Conservation (phyloP, 1,140 invertebrate genomes). For the Antheraea pernyi region DNA sequence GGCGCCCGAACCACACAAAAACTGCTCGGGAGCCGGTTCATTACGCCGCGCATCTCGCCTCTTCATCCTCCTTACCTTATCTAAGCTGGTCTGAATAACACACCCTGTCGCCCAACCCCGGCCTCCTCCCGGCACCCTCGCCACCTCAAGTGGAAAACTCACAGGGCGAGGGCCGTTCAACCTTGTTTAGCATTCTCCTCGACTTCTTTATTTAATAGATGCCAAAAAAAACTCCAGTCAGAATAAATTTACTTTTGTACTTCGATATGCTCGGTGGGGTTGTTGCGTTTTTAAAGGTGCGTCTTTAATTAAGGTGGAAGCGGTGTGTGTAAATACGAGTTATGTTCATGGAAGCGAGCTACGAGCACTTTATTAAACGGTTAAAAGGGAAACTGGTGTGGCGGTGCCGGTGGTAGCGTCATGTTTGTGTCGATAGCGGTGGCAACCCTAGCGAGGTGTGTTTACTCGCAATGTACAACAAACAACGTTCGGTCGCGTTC, state of each 20-base stretch:
- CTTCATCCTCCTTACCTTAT: conserved; percentile 76
- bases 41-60: conserved; percentile 73
- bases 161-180: conserved; percentile 70
- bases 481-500: conserved; percentile 36
- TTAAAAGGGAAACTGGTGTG: conserved; percentile 35
- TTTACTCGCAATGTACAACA: conserved; percentile 54
- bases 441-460: conserved; percentile 52
- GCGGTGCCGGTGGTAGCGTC: neutral
- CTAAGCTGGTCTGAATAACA: conserved; percentile 72
- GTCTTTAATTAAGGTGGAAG: conserved; percentile 61
- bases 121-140: conserved; percentile 39
- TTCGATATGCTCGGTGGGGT: conserved; percentile 49
- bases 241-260: conserved; percentile 72
- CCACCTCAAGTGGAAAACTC: conserved; percentile 74
- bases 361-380: conserved; percentile 56
- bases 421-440: conserved; percentile 25
- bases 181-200: conserved; percentile 76
- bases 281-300: conserved; percentile 55
- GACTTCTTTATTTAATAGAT: conserved; percentile 77
- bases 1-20: conserved; percentile 71
- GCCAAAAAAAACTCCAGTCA: conserved; percentile 66
- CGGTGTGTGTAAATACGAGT: conserved; percentile 55
- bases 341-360: conserved; percentile 45
- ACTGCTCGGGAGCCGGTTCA: conserved; percentile 72
- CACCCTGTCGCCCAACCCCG: conserved; percentile 46